A percentile compares a stretch with the other conserved stretches of the same genome.
phyloP scores from a whole-genome alignment of 2,113 vertebrate genomes.

The Hippocampus mohnikei region DNA sequence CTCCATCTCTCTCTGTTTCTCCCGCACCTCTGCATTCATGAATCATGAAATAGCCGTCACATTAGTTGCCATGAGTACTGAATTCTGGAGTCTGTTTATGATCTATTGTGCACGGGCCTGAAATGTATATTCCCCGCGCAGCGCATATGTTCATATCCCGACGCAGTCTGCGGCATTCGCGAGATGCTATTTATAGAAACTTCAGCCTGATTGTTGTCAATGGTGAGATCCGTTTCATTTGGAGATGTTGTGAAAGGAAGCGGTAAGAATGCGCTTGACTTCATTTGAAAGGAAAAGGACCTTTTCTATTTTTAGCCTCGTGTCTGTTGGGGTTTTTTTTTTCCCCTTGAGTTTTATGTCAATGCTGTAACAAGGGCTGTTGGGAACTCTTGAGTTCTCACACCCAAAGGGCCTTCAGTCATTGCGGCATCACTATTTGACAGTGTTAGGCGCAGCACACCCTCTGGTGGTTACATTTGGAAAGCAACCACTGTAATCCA shows the following conservation, averaged over 20 bases:
- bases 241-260: constrained; percentile 4
- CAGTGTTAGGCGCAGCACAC: constrained; percentile 45
- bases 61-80: constrained; percentile 41
- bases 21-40: constrained; percentile 47
- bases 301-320: constrained; percentile 23
- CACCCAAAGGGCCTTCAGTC: constrained; percentile 73
- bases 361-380: constrained; percentile 63
- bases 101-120: neutral
- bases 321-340: constrained; percentile 47
- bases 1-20: constrained; percentile 9
- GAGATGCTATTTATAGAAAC: constrained; percentile 41
- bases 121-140: constrained; percentile 4
- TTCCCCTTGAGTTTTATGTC: constrained; percentile 59
- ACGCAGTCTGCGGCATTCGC: constrained; percentile 15
- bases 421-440: constrained; percentile 46
- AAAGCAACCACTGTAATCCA: constrained; percentile 13
- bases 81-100: constrained; percentile 9
- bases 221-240: constrained; percentile 12
- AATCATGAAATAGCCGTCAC: constrained; percentile 42
- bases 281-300: neutral
- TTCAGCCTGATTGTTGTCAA: constrained; percentile 26
- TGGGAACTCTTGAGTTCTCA: constrained; percentile 70
- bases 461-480: constrained; percentile 63
- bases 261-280: neutral
- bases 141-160: constrained; percentile 2